phyloP scores from a whole-genome alignment of 2,888 invertebrate genomes.

The Eupithecia dodoneata region DNA sequence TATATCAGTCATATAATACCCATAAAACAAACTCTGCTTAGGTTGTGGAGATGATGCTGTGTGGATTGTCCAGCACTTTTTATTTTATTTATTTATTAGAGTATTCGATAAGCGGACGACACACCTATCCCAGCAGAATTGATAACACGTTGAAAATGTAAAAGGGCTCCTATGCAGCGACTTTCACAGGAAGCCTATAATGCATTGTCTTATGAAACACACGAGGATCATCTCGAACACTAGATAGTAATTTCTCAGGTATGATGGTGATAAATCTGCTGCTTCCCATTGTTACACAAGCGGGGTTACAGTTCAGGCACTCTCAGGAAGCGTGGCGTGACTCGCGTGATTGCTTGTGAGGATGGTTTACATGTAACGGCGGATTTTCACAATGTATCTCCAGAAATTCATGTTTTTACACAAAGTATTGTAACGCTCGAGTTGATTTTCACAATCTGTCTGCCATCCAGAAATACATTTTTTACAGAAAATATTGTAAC shows the following conservation, averaged over 20 bases:
- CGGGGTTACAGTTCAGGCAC: conserved; percentile 54
- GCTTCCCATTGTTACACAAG: conserved; percentile 57
- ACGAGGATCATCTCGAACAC: conserved; percentile 41
- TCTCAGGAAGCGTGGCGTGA: conserved; percentile 52
- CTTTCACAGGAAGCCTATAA: conserved; percentile 41
- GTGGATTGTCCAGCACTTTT: no score
- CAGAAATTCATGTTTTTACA: neutral
- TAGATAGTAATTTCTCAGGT: conserved; percentile 45
- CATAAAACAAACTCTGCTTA: no score
- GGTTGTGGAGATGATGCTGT: no score
- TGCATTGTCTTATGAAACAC: conserved; percentile 34
- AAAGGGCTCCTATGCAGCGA: conserved; percentile 22
- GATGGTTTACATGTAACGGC: conserved; percentile 52
- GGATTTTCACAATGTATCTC: conserved; percentile 15
- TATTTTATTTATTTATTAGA: neutral
- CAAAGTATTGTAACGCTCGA: neutral
- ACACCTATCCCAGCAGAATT: neutral
- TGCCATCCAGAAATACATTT: neutral
- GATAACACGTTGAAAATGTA: conserved; percentile 6
- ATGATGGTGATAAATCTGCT: conserved; percentile 44
- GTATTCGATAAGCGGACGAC: neutral
- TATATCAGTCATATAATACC: no score
- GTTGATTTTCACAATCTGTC: conserved; percentile 13
- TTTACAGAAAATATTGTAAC: neutral
- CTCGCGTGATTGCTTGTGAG: conserved; percentile 47